A percentile compares a stretch with the other conserved stretches of the same genome.
These are phyloP conservation scores for Zygaena filipendulae DNA, from an alignment of 2,888 invertebrate genomes.

Conservation along the genomic window DNA sequence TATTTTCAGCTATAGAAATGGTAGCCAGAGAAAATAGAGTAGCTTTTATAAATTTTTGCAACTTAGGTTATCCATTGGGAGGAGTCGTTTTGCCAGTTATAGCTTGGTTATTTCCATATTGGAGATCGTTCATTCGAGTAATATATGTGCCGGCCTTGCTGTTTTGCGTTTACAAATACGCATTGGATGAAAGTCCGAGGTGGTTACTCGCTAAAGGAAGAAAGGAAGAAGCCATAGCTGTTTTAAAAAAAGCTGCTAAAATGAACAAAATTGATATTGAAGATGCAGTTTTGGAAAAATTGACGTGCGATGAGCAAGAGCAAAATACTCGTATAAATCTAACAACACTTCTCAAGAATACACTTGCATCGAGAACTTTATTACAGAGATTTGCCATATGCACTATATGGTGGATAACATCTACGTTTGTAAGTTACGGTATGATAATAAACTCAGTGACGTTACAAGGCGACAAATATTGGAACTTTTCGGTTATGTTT, in stretches of 20 bases:
- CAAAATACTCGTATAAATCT: conserved; percentile 20
- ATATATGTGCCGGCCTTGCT: conserved; percentile 76
- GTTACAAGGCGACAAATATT: conserved; percentile 78
- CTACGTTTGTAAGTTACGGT: conserved; percentile 82
- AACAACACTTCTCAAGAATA: conserved; percentile 28
- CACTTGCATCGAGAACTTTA: conserved; percentile 35
- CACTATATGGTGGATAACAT: conserved; percentile 66
- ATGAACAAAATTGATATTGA: conserved; percentile 39
- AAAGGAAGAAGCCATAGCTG: conserved; percentile 70
- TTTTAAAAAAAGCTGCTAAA: conserved; percentile 71
- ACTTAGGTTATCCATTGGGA: conserved; percentile 32
- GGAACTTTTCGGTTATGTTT: conserved; percentile 74
- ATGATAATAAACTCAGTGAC: conserved; percentile 79
- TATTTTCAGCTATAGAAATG: conserved; percentile 41
- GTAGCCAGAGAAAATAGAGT: conserved; percentile 38
- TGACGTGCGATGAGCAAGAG: conserved; percentile 27
- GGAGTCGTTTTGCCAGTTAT: conserved; percentile 25
- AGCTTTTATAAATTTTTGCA: conserved; percentile 29
- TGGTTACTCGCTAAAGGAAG: conserved; percentile 81
- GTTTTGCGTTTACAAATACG: conserved; percentile 72
- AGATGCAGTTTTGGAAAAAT: conserved; percentile 26
- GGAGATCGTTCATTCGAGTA: conserved; percentile 74
- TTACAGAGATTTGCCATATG: conserved; percentile 43
- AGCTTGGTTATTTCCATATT: conserved; percentile 66
- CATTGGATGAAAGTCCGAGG: conserved; percentile 79